Evolutionary conservation across 1,140 invertebrate species (phyloP).

Genomic region (Heliconius eleuchia): DNA sequence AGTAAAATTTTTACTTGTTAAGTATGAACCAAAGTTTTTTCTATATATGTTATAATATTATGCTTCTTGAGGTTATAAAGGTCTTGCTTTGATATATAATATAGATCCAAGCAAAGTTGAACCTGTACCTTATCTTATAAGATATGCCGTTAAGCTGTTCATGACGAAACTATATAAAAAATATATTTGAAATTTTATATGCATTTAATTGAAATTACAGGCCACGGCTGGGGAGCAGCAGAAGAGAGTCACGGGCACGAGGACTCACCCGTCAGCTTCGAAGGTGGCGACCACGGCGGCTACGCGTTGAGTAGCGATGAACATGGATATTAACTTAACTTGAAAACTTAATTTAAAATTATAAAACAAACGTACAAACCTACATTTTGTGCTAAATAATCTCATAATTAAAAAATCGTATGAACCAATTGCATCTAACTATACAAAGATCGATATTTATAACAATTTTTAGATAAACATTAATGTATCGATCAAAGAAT

Average conservation of each 20-base stretch:
- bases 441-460: neutral
- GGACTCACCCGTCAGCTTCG: conserved; percentile 66
- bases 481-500: neutral
- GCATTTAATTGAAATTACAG: conserved; percentile 41
- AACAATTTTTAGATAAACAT: neutral
- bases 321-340: conserved; percentile 41
- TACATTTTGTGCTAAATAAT: neutral
- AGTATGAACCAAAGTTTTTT: no score
- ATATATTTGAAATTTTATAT: neutral
- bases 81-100: no score
- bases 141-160: no score
- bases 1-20: no score
- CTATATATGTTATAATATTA: no score
- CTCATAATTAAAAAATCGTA: neutral
- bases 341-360: neutral
- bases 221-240: conserved; percentile 69
- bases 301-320: conserved; percentile 59
- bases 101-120: no score
- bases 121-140: no score
- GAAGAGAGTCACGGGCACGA: conserved; percentile 61
- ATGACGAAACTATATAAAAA: no score
- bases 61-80: no score
- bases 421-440: neutral
- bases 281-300: conserved; percentile 60
- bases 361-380: neutral